These are phyloP conservation scores for Misgurnus anguillicaudatus DNA, from an alignment of 2,113 vertebrate genomes.

Conservation along the genomic window DNA sequence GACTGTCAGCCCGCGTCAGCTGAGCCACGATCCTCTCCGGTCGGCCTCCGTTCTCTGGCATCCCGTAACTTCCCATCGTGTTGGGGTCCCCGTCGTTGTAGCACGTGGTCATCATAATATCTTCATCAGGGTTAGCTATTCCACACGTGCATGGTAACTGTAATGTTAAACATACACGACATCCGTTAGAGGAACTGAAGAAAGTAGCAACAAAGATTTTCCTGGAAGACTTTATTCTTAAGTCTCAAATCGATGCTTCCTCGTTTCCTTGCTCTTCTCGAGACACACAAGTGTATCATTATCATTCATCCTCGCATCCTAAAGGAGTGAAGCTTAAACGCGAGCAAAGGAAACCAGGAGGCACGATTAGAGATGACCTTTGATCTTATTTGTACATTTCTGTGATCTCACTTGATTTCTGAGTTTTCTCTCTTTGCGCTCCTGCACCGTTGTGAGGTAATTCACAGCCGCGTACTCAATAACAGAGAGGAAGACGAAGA, in stretches of 20 bases:
- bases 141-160: slow-evolving; percentile 89
- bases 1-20: slow-evolving; percentile 81
- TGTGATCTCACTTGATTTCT: slow-evolving; percentile 72
- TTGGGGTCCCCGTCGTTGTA: slow-evolving; percentile 86
- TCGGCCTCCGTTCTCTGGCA: slow-evolving; percentile 82
- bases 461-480: slow-evolving; percentile 89
- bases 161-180: neutral
- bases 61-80: slow-evolving; percentile 78
- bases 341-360: too few relatives aligned
- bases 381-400: neutral
- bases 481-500: slow-evolving; percentile 97
- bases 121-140: slow-evolving; percentile 78
- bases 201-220: too few relatives aligned
- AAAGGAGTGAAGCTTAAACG: too few relatives aligned
- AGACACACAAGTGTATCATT: too few relatives aligned
- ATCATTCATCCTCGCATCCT: too few relatives aligned
- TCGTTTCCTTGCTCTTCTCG: too few relatives aligned
- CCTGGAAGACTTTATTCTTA: too few relatives aligned
- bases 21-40: slow-evolving; percentile 89
- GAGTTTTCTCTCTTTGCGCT: slow-evolving; percentile 79
- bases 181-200: neutral
- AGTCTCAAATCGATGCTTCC: too few relatives aligned
- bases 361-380: too few relatives aligned
- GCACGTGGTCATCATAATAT: slow-evolving; percentile 82
- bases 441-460: slow-evolving; percentile 80